Evolutionary conservation across 2,113 vertebrate species (phyloP).

Genomic region (Gallinago paraguaiae): DNA sequence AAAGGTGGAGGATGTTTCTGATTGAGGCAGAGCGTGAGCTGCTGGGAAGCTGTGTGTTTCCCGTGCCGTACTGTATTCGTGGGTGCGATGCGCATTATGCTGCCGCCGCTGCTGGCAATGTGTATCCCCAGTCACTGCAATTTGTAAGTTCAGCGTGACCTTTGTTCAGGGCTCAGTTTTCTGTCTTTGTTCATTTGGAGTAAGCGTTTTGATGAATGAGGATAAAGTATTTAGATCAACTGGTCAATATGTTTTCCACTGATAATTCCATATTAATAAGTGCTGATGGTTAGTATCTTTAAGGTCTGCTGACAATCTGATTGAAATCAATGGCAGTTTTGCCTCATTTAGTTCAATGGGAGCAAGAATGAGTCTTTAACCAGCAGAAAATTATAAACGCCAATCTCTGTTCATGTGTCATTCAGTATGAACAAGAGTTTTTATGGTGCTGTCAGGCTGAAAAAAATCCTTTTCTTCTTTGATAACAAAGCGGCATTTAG

Average conservation of each 20-base stretch:
- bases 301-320: slow-evolving; percentile 41
- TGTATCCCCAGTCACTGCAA: background rate
- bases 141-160: slow-evolving; percentile 52
- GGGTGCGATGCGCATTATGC: background rate
- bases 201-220: slow-evolving; percentile 56
- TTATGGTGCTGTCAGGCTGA: slow-evolving; percentile 51
- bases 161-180: slow-evolving; percentile 37
- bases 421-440: slow-evolving; percentile 17
- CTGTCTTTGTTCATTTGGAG: slow-evolving; percentile 46
- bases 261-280: slow-evolving; percentile 65
- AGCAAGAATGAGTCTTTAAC: slow-evolving; percentile 43
- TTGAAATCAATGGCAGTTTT: slow-evolving; percentile 61
- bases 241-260: slow-evolving; percentile 53
- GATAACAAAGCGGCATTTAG: slow-evolving; percentile 48
- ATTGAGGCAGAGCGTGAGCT: background rate
- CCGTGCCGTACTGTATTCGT: background rate
- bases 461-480: slow-evolving; percentile 37
- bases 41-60: background rate
- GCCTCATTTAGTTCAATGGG: slow-evolving; percentile 52
- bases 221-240: slow-evolving; percentile 52
- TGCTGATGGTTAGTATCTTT: slow-evolving; percentile 43
- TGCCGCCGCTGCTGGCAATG: background rate
- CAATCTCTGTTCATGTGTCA: slow-evolving; percentile 38
- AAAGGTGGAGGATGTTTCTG: background rate
- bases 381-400: slow-evolving; percentile 51